A percentile compares a stretch with the other conserved stretches of the same genome.
Conservation (phyloP, 2,113 vertebrate species). For the Amazona vittata region DNA sequence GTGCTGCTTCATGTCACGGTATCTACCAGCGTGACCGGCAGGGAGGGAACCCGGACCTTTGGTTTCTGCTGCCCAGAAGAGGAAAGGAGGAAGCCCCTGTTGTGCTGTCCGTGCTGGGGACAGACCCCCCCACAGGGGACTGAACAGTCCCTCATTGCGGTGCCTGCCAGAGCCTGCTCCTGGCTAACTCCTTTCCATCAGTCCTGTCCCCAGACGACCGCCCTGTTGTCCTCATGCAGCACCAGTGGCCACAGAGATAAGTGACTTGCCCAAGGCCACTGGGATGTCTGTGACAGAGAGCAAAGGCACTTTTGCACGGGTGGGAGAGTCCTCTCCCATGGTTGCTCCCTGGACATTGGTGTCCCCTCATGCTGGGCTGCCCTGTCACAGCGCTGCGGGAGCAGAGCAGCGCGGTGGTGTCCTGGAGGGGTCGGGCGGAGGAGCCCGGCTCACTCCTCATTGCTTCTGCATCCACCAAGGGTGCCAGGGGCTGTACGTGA, state of each 20-base stretch:
- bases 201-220: accelerated
- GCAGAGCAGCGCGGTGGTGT: accelerated
- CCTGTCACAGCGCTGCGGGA: neutral
- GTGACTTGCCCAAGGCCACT: neutral
- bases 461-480: neutral
- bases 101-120: neutral
- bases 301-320: accelerated
- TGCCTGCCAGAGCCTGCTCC: neutral
- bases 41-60: neutral
- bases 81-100: neutral
- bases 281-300: neutral
- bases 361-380: neutral
- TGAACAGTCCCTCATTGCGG: neutral
- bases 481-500: neutral
- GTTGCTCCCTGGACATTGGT: neutral
- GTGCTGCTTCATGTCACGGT: accelerated
- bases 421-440: neutral
- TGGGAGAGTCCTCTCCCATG: neutral
- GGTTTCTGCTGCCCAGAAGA: neutral
- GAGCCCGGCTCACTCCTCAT: neutral
- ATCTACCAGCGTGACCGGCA: accelerated
- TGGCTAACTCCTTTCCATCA: neutral
- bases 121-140: neutral
- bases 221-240: neutral
- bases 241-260: neutral